These are phyloP conservation scores for Linurgus olivaceus DNA, from an alignment of 2,797 vertebrate species.

Conservation along the genomic window DNA sequence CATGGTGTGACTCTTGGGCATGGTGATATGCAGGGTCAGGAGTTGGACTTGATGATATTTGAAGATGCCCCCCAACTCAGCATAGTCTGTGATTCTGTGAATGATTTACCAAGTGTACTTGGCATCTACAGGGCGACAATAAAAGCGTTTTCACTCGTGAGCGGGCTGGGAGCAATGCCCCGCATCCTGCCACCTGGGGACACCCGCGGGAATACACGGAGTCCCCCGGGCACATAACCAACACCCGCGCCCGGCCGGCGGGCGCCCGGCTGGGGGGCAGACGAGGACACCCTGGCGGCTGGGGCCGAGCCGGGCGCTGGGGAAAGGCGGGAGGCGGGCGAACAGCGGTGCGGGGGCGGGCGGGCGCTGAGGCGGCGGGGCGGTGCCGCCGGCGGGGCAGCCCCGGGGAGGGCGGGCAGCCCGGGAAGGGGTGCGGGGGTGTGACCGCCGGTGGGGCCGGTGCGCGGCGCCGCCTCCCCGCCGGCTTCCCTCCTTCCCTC, in stretches of 20 bases:
- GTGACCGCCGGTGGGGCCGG: not conserved
- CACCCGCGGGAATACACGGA: not conserved
- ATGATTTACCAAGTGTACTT: not conserved
- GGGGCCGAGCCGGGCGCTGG: no score
- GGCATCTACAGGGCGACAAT: not conserved
- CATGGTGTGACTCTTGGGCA: not conserved
- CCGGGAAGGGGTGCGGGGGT: not conserved
- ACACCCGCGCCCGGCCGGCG: not conserved
- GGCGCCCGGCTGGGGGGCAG: no score
- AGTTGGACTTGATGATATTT: not conserved
- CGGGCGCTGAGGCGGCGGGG: not conserved
- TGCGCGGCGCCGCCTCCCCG: not conserved
- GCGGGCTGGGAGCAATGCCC: not conserved
- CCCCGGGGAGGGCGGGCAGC: not conserved
- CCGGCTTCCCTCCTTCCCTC: not conserved
- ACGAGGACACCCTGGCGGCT: rapidly evolving
- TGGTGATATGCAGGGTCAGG: rapidly evolving
- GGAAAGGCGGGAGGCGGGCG: no score
- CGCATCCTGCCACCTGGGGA: not conserved
- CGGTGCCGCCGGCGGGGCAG: not conserved
- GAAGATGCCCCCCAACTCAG: not conserved
- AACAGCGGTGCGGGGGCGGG: not conserved
- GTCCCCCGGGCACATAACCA: not conserved
- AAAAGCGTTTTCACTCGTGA: not conserved
- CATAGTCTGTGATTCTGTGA: no score